Conservation (phyloP, 2,797 vertebrate genomes). For the Sebastes alutus region DNA sequence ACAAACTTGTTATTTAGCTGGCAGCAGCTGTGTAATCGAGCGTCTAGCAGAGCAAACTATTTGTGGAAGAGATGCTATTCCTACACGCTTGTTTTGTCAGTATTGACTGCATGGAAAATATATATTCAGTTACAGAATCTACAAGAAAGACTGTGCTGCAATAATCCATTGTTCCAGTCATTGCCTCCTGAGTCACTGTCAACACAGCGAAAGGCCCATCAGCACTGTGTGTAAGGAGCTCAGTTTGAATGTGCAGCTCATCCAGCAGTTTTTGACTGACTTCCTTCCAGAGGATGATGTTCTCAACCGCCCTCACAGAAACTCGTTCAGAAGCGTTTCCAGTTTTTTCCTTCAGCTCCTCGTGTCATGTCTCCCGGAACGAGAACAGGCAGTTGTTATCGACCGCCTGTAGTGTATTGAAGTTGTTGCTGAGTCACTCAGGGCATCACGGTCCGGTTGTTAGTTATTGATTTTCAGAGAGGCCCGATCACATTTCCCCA, state of each 20-base stretch:
- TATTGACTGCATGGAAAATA: constrained; percentile 34
- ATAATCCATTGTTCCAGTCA: constrained; percentile 42
- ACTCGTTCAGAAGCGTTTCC: constrained; percentile 43
- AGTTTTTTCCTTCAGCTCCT: constrained; percentile 39
- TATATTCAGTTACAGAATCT: constrained; percentile 28
- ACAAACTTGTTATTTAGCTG: constrained; percentile 3
- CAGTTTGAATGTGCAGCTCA: constrained; percentile 30
- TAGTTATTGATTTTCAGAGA: constrained; percentile 81
- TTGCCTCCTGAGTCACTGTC: constrained; percentile 43
- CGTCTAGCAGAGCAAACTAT: constrained; percentile 2
- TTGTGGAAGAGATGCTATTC: constrained; percentile 22
- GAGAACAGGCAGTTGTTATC: constrained; percentile 62
- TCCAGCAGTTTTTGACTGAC: constrained; percentile 40
- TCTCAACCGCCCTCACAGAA: constrained; percentile 24
- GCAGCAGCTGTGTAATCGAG: constrained; percentile 21
- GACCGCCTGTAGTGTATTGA: constrained; percentile 65
- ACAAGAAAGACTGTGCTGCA: constrained; percentile 15
- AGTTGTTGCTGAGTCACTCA: constrained; percentile 79
- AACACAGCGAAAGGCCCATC: constrained; percentile 16
- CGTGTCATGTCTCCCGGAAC: constrained; percentile 49
- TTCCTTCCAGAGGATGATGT: constrained; percentile 36
- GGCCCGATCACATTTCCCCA: constrained; percentile 76
- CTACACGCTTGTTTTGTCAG: constrained; percentile 14
- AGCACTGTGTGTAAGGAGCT: constrained; percentile 36
- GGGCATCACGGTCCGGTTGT: constrained; percentile 71